Percentiles rank a stretch among this genome's conserved stretches.
phyloP scores from a whole-genome alignment of 2,888 invertebrate genomes.

The Thymelicus sylvestris region DNA sequence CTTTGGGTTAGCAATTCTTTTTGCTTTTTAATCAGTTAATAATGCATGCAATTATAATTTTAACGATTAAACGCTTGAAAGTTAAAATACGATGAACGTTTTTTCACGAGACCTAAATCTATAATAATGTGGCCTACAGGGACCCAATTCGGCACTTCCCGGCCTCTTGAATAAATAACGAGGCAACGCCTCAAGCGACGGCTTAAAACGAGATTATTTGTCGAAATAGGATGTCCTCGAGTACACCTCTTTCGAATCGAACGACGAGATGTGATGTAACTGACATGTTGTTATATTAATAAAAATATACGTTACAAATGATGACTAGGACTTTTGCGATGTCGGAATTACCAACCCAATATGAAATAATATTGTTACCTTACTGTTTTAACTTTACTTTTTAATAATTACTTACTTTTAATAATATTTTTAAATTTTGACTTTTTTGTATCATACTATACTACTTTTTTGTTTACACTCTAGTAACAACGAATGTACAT shows the following conservation, averaged over 20 bases:
- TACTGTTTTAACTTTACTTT: no score
- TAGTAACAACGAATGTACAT: no score
- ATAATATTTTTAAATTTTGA: no score
- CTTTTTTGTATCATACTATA: no score
- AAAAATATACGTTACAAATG: neutral
- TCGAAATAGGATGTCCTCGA: constrained; percentile 31
- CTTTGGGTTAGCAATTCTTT: constrained; percentile 3
- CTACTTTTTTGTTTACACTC: no score
- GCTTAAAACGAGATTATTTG: constrained; percentile 46
- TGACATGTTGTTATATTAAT: constrained; percentile 1
- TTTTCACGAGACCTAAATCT: constrained; percentile 22
- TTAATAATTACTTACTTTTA: no score
- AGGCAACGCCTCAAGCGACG: constrained; percentile 51
- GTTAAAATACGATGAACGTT: constrained; percentile 22
- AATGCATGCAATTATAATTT: constrained; percentile 17
- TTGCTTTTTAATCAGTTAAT: constrained; percentile 3
- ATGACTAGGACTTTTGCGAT: no score
- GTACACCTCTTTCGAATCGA: constrained; percentile 16
- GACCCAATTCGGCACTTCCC: constrained; percentile 17
- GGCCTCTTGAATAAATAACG: constrained; percentile 59
- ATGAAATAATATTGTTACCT: no score
- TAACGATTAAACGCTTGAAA: constrained; percentile 15
- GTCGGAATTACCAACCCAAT: no score
- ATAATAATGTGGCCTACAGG: constrained; percentile 22
- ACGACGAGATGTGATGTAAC: constrained; percentile 10